Evolutionary conservation across 2,113 vertebrate species (phyloP).

Genomic region (Dolichallabes microphthalmus): DNA sequence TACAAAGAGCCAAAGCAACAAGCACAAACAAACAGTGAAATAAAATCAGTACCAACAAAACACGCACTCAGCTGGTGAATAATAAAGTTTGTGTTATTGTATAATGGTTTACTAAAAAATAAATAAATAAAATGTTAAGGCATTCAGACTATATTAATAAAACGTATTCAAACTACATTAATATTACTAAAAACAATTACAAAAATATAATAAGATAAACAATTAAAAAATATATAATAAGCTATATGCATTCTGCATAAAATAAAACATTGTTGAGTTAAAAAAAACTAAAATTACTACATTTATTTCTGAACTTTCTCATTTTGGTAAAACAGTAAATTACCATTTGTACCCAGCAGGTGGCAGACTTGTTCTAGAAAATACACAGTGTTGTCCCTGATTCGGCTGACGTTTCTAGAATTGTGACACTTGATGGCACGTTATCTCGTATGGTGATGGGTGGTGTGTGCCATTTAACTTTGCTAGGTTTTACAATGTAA

Average conservation of each 20-base stretch:
- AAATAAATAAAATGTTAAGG: neutral
- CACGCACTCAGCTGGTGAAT: neutral
- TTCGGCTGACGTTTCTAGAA: conserved; percentile 37
- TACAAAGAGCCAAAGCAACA: conserved; percentile 43
- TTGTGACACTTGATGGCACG: conserved; percentile 22
- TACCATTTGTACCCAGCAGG: conserved; percentile 65
- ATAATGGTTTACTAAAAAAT: neutral
- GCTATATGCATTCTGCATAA: neutral
- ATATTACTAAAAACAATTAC: neutral
- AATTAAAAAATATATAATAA: neutral
- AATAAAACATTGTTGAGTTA: neutral
- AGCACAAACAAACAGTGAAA: conserved; percentile 7
- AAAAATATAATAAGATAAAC: neutral
- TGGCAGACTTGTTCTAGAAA: conserved; percentile 72
- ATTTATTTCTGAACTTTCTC: neutral
- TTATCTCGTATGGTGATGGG: conserved; percentile 15
- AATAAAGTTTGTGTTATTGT: neutral
- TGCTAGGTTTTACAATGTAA: neutral
- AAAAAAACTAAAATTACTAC: neutral
- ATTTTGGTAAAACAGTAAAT: neutral
- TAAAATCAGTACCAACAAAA: conserved; percentile 20
- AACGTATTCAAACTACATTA: neutral
- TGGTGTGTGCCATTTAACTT: conserved; percentile 7
- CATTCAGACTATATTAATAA: neutral
- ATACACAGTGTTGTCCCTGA: conserved; percentile 25